phyloP scores from a whole-genome alignment of 2,888 invertebrate species.

The Lasioglossum vierecki region DNA sequence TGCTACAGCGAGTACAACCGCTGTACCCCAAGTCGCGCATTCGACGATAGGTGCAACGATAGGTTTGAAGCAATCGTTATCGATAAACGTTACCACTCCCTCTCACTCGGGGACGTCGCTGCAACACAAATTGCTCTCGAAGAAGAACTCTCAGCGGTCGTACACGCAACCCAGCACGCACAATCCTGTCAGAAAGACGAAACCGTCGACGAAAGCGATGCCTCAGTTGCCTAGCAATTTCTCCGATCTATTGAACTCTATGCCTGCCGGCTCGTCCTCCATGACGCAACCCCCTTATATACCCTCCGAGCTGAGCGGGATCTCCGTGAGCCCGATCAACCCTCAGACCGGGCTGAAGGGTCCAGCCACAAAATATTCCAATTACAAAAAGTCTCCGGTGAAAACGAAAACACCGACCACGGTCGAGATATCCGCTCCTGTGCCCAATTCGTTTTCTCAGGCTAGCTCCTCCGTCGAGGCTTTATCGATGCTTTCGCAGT shows the following conservation, averaged over 20 bases:
- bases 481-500: constrained; percentile 77
- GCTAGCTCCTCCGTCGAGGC: constrained; percentile 72
- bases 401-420: constrained; percentile 64
- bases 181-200: constrained; percentile 71
- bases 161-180: constrained; percentile 55
- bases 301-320: constrained; percentile 75
- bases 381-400: constrained; percentile 57
- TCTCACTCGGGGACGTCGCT: constrained; percentile 75
- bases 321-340: constrained; percentile 76
- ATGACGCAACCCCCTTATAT: constrained; percentile 70
- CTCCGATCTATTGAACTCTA: constrained; percentile 67
- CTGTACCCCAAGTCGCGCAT: constrained; percentile 71
- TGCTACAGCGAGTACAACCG: constrained; percentile 51
- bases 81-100: constrained; percentile 67
- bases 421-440: constrained; percentile 49
- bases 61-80: constrained; percentile 69
- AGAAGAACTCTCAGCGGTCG: constrained; percentile 77
- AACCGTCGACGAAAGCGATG: constrained; percentile 60
- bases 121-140: constrained; percentile 80
- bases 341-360: constrained; percentile 44
- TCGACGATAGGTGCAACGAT: constrained; percentile 64
- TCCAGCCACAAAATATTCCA: constrained; percentile 57
- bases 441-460: constrained; percentile 61
- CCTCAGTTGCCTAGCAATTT: constrained; percentile 66
- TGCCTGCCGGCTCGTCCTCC: constrained; percentile 62